Evolutionary conservation across 2,113 vertebrate genomes (phyloP), one percentile per base, ranked within the genome.

Genomic region (Bubo blakistoni): DNA sequence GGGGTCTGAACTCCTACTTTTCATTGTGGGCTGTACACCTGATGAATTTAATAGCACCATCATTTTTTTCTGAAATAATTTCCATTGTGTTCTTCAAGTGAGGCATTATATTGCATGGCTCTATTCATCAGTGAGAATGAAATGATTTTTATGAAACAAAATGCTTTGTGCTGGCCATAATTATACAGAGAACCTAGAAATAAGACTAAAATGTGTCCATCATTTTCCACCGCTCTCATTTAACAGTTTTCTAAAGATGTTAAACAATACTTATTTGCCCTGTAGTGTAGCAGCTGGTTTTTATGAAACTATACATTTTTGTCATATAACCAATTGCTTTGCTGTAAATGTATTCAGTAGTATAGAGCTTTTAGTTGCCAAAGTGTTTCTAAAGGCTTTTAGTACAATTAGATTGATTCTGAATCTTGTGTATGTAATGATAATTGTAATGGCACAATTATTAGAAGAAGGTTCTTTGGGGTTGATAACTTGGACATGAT

Each of bases 281-380:
- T 55, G 47, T 59, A 86, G 78, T 55, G 24, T 55, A 92, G 38
- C 27, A 82, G 13, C 63, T 76, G 49, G 25, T 15, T 94, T 87
- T 92, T 94, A 78, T 84, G 73, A 95, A 91, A 85, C 44, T 61
- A 14, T 85, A 52, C 44, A 42, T 94, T 96, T 88, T 94, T 91
- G 8, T 82, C 62, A 57, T 46, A 58, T 40, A 80, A 46, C 44
- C 34, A 73, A 32, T 91, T 85, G 22, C 34, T 90, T 73, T 92
- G 18, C 36, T 87, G 26, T 76, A 71, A 91, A 67, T 71, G 4
- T 34, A 52, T 82, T 82, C 49, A 54, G 54, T 32, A 63, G 9
- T 7, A 58, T 24, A 63, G 29, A 55, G 44, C 11, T 88, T 90
- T 93, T 46, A 62, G 34, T 38, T 26, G 9, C 61, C 62, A 54